A percentile compares a stretch with the other conserved stretches of the same genome.
phyloP scores from a whole-genome alignment of 2,113 vertebrate species.

The Rhodinocichla rosea region DNA sequence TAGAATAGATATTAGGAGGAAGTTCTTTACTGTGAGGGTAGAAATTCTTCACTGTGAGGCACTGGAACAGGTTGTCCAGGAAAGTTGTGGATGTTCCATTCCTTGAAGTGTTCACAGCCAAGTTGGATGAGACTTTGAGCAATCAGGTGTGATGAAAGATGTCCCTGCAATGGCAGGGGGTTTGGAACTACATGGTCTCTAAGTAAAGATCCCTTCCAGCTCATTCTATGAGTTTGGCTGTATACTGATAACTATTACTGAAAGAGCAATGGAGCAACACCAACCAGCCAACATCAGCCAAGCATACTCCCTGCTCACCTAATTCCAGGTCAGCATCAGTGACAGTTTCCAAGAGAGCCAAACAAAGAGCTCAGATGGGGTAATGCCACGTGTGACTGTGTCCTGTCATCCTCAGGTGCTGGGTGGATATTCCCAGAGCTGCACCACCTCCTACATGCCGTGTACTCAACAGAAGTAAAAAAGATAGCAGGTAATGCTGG shows the following conservation, averaged over 20 bases:
- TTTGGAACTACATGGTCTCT: neutral
- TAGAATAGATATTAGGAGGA: neutral
- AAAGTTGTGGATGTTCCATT: neutral
- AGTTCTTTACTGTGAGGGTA: neutral
- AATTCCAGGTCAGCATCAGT: neutral
- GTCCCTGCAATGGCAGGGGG: neutral
- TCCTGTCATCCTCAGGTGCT: neutral
- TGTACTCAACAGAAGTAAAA: neutral
- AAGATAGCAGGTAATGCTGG: neutral
- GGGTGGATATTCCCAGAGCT: neutral
- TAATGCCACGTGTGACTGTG: fast-evolving
- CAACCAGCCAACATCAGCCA: neutral
- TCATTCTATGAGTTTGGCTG: neutral
- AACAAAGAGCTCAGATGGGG: neutral
- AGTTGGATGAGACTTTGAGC: neutral
- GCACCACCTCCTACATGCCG: neutral
- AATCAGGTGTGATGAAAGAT: neutral
- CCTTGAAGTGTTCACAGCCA: neutral
- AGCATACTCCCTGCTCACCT: neutral
- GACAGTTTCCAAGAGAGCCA: neutral
- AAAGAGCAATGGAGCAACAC: neutral
- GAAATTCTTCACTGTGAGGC: neutral
- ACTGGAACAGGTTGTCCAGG: neutral
- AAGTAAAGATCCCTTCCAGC: neutral
- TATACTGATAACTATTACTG: neutral